A percentile compares a stretch with the other conserved stretches of the same genome.
Evolutionary conservation across 2,888 invertebrate species (phyloP).

Genomic region (Chrysomela aeneicollis): DNA sequence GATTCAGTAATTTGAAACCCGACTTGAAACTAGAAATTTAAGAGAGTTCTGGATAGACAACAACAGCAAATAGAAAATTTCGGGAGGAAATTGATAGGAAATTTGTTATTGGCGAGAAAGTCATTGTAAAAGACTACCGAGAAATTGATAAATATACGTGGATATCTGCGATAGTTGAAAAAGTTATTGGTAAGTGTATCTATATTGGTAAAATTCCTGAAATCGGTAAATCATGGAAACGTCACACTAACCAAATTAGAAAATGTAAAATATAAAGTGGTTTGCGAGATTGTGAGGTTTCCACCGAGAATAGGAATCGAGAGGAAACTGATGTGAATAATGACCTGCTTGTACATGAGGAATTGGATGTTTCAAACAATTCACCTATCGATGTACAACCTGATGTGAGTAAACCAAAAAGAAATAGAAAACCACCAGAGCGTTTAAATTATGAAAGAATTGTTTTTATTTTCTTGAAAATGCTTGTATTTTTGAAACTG

Average conservation of each 20-base stretch:
- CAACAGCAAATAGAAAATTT: too few relatives aligned
- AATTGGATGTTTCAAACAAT: too few relatives aligned
- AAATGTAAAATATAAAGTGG: conserved; percentile 13
- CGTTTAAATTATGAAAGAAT: background rate
- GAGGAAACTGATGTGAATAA: too few relatives aligned
- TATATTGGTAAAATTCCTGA: conserved; percentile 23
- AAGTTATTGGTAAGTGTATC: conserved; percentile 12
- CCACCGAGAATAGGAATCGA: background rate
- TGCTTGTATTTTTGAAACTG: too few relatives aligned
- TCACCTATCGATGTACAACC: too few relatives aligned
- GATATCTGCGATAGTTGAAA: conserved; percentile 18
- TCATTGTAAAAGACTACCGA: conserved; percentile 22
- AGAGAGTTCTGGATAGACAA: too few relatives aligned
- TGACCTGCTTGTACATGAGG: too few relatives aligned
- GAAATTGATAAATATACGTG: conserved; percentile 22
- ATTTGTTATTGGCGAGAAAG: background rate
- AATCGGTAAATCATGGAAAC: conserved; percentile 23
- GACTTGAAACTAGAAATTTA: too few relatives aligned
- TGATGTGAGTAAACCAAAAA: too few relatives aligned
- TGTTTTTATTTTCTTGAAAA: background rate
- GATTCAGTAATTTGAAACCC: too few relatives aligned
- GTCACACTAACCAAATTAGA: conserved; percentile 22
- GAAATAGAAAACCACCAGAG: too few relatives aligned
- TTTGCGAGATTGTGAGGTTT: background rate
- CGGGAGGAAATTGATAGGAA: too few relatives aligned